Evolutionary conservation across 2,113 vertebrate species (phyloP).

Genomic region (Zeus faber): DNA sequence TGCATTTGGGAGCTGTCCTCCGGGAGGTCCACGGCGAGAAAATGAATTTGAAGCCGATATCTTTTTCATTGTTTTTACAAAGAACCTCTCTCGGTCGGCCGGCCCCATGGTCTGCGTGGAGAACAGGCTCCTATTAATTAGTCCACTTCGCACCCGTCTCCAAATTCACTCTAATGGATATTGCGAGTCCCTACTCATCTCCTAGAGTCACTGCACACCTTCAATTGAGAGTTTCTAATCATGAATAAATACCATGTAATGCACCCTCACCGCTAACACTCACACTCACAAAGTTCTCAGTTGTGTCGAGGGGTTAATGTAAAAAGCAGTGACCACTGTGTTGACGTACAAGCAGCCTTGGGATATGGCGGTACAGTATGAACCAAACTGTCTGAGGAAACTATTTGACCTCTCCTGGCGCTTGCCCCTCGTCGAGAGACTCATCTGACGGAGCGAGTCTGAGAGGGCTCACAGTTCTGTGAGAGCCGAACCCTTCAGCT

Average conservation of each 20-base stretch:
- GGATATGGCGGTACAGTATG: slow-evolving; percentile 32
- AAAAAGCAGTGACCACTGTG: slow-evolving; percentile 30
- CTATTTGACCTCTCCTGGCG: slow-evolving; percentile 45
- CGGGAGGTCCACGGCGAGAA: slow-evolving; percentile 64
- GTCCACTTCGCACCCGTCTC: slow-evolving; percentile 69
- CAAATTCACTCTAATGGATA: slow-evolving; percentile 56
- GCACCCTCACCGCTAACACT: slow-evolving; percentile 44
- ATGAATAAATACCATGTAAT: slow-evolving; percentile 66
- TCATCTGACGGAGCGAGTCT: too few relatives aligned
- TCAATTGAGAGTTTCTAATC: slow-evolving; percentile 65
- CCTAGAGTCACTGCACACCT: slow-evolving; percentile 43
- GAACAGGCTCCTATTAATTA: slow-evolving; percentile 75
- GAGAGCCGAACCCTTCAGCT: slow-evolving; percentile 36
- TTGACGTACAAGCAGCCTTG: slow-evolving; percentile 35
- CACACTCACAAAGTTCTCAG: slow-evolving; percentile 39
- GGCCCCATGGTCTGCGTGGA: slow-evolving; percentile 58
- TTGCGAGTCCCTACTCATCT: slow-evolving; percentile 52
- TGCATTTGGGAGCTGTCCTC: slow-evolving; percentile 62
- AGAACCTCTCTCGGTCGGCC: slow-evolving; percentile 59
- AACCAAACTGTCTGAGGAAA: slow-evolving; percentile 36
- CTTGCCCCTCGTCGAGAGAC: slow-evolving; percentile 46
- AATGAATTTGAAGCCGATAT: slow-evolving; percentile 70
- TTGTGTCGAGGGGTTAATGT: slow-evolving; percentile 1
- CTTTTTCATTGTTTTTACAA: slow-evolving; percentile 75
- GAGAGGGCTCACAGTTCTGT: slow-evolving; percentile 45